Evolutionary conservation across 2,113 vertebrate species (phyloP).

Genomic region (Pipra filicauda): DNA sequence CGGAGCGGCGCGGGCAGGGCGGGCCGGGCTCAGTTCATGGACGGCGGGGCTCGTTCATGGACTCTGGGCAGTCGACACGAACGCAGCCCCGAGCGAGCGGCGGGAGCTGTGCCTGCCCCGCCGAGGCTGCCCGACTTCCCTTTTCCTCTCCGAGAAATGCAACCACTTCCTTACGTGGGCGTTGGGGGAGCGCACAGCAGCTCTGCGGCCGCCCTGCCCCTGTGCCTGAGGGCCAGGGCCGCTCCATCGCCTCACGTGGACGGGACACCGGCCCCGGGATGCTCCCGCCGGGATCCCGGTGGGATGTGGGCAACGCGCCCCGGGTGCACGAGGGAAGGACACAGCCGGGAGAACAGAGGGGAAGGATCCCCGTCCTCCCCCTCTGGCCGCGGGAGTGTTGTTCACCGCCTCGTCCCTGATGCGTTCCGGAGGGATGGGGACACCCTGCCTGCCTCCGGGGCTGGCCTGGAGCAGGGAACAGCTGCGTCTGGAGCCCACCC

Average conservation of each 20-base stretch:
- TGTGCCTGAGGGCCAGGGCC: background rate
- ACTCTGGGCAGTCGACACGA: conserved; percentile 91
- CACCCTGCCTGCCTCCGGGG: background rate
- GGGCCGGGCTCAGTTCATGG: background rate
- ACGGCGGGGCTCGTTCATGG: conserved; percentile 74
- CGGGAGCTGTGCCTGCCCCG: background rate
- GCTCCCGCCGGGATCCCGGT: background rate
- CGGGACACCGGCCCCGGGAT: background rate
- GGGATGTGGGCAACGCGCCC: background rate
- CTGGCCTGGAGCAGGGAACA: background rate
- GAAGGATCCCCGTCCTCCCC: background rate
- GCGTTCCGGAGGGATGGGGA: fast-evolving
- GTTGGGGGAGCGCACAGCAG: conserved; percentile 50
- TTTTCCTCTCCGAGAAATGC: conserved; percentile 74
- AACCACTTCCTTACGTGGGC: conserved; percentile 84
- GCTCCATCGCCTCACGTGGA: background rate
- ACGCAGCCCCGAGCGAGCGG: conserved; percentile 67
- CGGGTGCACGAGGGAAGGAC: background rate
- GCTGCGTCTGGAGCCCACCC: background rate
- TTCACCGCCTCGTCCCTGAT: fast-evolving
- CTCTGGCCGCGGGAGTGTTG: background rate
- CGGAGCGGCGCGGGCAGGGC: background rate
- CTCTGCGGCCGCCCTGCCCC: conserved; percentile 36
- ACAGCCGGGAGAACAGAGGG: background rate
- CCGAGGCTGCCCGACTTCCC: conserved; percentile 67